Base-by-base conservation (phyloP, 1,140 invertebrate genomes). In the Eciton burchellii region DNA sequence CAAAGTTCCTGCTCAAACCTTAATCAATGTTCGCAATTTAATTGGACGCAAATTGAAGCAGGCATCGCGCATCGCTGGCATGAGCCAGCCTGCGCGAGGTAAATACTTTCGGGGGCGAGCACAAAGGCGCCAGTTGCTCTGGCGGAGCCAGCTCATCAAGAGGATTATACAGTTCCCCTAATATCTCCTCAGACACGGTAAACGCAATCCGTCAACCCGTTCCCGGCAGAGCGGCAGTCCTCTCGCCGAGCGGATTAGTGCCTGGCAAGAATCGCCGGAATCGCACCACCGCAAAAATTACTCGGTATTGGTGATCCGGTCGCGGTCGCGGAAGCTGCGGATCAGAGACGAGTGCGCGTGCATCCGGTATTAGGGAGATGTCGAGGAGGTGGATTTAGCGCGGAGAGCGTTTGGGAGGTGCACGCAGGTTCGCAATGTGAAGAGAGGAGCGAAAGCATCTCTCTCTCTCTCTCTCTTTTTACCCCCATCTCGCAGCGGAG, bases 131-230 rank as follows among this genome's bases (percentile, higher is more conserved):
- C 14, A 57, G 72, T 60, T n/a, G 47, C 21, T 72, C 47, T 57
- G 47, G 47, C 62, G 74, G 77, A 74, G 77, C 47, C 41, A 59
- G 66, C 68, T 84, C 83, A 84, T 82, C 83, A 82, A 84, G 83
- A 84, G 83, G 83, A 84, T 84, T 84, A 84, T 82, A 66, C n/a
- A 70, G 41, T 52, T 72, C 60, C 66, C 65, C 29, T 57, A 24
- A 12, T 73, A 45, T 65, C 45, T 56, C n/a, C 77, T 63, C 66
- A 62, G 56, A 71, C 60, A 47, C 43, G 43, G 73, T 65, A 63
- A 57, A 68, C 63, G 82, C 82, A 65, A 83, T 82, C 57, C 68
- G 74, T 66, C 84, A 85, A 83, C 84, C 70, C 79, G 54, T 76
- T 70, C 29, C 21, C 49, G 24, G 60, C 77, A 45, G 63, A 77